Evolutionary conservation across 2,888 invertebrate genomes (phyloP).

Genomic region (Parnassius apollo): DNA sequence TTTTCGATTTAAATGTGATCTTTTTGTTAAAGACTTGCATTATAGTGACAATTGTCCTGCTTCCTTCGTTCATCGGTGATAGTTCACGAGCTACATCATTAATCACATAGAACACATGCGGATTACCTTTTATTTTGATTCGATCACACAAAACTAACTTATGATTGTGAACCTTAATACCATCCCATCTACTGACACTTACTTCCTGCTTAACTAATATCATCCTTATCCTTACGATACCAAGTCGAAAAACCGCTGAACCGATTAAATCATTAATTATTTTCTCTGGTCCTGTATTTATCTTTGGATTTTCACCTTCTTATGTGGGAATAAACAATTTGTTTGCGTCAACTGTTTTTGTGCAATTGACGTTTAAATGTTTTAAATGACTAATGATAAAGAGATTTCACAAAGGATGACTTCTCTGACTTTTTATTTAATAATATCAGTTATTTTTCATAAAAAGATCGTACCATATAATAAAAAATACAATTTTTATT

Average conservation of each 20-base stretch:
- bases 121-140: conserved; percentile 63
- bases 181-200: conserved; percentile 53
- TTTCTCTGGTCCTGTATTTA: conserved; percentile 66
- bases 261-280: conserved; percentile 61
- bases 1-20: conserved; percentile 33
- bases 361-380: conserved; percentile 75
- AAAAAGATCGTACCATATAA: not conserved
- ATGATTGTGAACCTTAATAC: conserved; percentile 67
- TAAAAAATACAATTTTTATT: not conserved
- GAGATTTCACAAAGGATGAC: conserved; percentile 26
- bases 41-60: conserved; percentile 62
- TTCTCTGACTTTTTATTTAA: conserved; percentile 2
- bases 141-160: conserved; percentile 65
- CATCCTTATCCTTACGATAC: conserved; percentile 32
- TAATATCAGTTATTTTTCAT: not conserved
- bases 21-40: conserved; percentile 57
- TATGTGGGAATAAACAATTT: conserved; percentile 79
- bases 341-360: conserved; percentile 77
- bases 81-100: conserved; percentile 71
- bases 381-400: conserved; percentile 68
- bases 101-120: conserved; percentile 70
- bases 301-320: conserved; percentile 77
- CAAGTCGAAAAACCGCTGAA: conserved; percentile 42
- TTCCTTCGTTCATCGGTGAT: conserved; percentile 60
- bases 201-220: conserved; percentile 37